These are phyloP conservation scores for Lasioglossum villosulum DNA, from an alignment of 2,888 invertebrate species.

Conservation along the genomic window DNA sequence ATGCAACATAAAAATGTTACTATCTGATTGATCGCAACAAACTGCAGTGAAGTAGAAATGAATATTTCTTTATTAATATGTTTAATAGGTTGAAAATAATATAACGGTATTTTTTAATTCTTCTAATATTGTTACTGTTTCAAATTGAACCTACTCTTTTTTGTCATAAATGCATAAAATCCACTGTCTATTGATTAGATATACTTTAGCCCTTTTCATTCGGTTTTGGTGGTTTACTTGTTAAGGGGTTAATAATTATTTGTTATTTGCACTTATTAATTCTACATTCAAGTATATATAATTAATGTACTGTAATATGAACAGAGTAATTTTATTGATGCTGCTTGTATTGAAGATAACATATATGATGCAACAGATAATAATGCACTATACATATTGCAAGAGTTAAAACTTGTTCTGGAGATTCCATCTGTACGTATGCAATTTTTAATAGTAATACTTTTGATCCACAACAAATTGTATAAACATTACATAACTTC, in stretches of 20 bases:
- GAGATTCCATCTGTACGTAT: constrained; percentile 72
- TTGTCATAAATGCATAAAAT: too few species aligned
- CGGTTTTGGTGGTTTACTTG: neutral
- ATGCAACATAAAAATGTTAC: too few species aligned
- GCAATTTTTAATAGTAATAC: constrained; percentile 17
- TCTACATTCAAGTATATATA: neutral
- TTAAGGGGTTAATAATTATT: neutral
- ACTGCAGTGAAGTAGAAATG: too few species aligned
- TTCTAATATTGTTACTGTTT: too few species aligned
- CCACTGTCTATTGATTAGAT: neutral
- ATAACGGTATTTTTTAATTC: too few species aligned
- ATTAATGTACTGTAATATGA: constrained; percentile 27
- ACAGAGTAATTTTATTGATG: constrained; percentile 48
- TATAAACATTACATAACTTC: neutral
- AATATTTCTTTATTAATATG: too few species aligned
- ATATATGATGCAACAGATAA: constrained; percentile 21
- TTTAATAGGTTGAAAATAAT: too few species aligned
- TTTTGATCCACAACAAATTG: constrained; percentile 18
- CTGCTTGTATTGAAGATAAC: constrained; percentile 15
- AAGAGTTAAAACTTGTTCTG: constrained; percentile 73
- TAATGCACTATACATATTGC: constrained; percentile 54
- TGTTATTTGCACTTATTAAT: neutral
- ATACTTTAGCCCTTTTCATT: neutral
- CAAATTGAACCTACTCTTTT: too few species aligned
- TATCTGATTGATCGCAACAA: too few species aligned